Evolutionary conservation across 2,797 vertebrate genomes (phyloP), one percentile per base, ranked within the genome.

Genomic region (Triplophysa yarkandensis): DNA sequence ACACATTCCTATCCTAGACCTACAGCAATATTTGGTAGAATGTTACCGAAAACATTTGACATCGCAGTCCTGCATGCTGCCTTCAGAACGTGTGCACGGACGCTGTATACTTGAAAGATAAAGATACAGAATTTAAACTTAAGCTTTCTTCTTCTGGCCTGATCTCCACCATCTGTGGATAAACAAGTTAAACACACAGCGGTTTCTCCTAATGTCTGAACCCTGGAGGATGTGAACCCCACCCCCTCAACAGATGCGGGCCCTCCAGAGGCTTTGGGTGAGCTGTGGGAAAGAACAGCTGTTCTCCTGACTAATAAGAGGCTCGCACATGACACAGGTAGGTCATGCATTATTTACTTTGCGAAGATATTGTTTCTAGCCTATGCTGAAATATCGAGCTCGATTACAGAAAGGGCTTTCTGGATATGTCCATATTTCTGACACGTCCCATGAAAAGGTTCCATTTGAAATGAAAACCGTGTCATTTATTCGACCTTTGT

Each of bases 301-400:
- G 91, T 91, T 92, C 89, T 81, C 81, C 82, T 89, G 90, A 66
- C 87, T 88, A 88, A 88, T 90, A 89, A 91, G 89, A 89, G 86
- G 88, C 86, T 85, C 65, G 52, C 63, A 77, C 67, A 63, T 65
- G 85, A 89, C 88, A 89, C 87, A 89, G 90, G 90, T 90, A 87
- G 84, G 86, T 88, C 86, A 91, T 93, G 87, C 92, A 92, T 92
- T 90, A 91, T 92, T 92, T 89, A 92, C 83, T 44, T n/a, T 62
- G 25, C 78, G 66, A 57, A 66, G 16, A 63, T 76, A 74, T 77
- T 76, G 65, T 69, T 79, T 25, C 74, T 60, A 34, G 48, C 21
- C 43, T 68, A 50, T 44, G 39, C 46, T 71, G 10, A 36, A 74
- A 74, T 55, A 14, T 64, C 67, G 64, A 55, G 54, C 43, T 50